Percentiles rank a stretch among this genome's conserved stretches.
These are phyloP conservation scores for Monochamus alternatus DNA, from an alignment of 2,888 invertebrate species.

Conservation along the genomic window DNA sequence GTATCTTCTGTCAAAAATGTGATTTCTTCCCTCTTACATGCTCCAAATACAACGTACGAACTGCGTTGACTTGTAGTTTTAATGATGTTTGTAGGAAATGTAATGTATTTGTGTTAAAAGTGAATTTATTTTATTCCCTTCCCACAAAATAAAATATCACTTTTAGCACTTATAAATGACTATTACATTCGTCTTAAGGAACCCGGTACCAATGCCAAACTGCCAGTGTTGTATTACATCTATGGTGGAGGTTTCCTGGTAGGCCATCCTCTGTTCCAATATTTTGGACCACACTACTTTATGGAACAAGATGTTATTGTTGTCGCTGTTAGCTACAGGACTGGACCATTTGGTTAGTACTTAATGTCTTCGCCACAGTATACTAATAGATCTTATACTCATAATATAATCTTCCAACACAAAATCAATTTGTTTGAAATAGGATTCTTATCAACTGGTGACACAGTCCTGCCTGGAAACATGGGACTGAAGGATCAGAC, in stretches of 20 bases:
- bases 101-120: too few species aligned
- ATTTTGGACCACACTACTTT: constrained; percentile 63
- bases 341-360: constrained; percentile 55
- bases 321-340: constrained; percentile 57
- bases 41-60: too few species aligned
- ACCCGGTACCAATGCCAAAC: constrained; percentile 38
- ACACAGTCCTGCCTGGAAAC: constrained; percentile 56
- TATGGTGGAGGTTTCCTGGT: constrained; percentile 68
- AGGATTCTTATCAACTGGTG: constrained; percentile 58
- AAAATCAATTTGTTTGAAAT: neutral
- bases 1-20: too few species aligned
- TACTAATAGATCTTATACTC: neutral
- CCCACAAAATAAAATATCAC: too few species aligned
- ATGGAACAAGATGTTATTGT: constrained; percentile 62
- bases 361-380: too few species aligned
- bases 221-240: constrained; percentile 68
- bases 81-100: too few species aligned
- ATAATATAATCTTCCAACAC: neutral
- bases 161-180: too few species aligned
- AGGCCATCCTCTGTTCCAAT: constrained; percentile 59
- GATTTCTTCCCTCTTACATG: too few species aligned
- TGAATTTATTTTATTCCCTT: too few species aligned
- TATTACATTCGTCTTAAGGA: constrained; percentile 27
- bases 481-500: constrained; percentile 58
- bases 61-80: too few species aligned